Base-by-base conservation (phyloP, 2,113 vertebrate genomes). In the Bos taurus region DNA sequence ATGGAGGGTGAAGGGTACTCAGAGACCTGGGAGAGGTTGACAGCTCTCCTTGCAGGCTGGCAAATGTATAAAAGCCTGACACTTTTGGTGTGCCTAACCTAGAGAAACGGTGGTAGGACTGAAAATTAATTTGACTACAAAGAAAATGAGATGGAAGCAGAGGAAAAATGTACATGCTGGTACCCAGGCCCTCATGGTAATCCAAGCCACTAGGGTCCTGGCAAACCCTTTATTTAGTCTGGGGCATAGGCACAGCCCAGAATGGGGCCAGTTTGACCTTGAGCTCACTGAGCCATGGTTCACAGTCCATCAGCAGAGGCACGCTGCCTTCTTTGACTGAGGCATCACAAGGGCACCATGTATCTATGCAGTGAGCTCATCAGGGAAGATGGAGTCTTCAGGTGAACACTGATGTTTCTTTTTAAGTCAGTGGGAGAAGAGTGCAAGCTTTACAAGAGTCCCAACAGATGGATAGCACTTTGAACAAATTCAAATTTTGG, bases 371-470 rank as follows among this genome's bases (percentile, higher is more conserved):
- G 57, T 59, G 25, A 78, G 83, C 6, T 94, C 56, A 67, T 40
- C 28, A 74, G 62, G 50, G n/a, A 82, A 94, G 91, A 93, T 46
- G 25, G 89, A 86, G 78, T 33, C 56, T 82, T 71, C 16, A 21
- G 36, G 81, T 48, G 19, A 88, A 64, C 46, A 74, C 0, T 16
- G 3, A 40, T 36, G 64, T 84, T 90, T 82, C 48, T 59, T 84
- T 94, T 94, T 95, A 77, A 97, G 26, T 50, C 86, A 62, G 16
- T 57, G 86, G 21, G 25, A 67, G 91, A 94, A 84, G 13, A 95
- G 46, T 71, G 57, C 90, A 94, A 87, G 57, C 10, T 96, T 88
- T 93, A 2, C 30, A 83, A 78, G 78, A 54, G 6, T 52, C 36
- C 25, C 83, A 94, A 57, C 19, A 77, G 36, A 94, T 80, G 33